Conservation (phyloP, 2,113 vertebrate genomes). For the Ctenomys sociabilis region DNA sequence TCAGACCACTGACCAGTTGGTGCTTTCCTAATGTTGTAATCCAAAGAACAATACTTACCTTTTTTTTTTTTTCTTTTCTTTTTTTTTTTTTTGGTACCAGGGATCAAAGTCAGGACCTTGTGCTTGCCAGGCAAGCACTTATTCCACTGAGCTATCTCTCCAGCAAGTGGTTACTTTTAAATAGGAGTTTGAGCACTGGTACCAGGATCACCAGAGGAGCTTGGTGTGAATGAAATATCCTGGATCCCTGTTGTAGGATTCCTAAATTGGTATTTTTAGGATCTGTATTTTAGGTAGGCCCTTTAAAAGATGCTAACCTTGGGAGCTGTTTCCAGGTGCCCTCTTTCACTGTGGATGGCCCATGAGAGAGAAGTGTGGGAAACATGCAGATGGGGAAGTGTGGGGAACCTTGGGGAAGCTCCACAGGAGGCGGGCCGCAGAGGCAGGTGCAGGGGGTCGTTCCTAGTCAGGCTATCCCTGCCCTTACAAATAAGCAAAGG, state of each 20-base stretch:
- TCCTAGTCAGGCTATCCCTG: background rate
- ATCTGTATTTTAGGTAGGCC: background rate
- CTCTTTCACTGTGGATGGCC: background rate
- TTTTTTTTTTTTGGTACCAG: too few species aligned
- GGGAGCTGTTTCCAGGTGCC: background rate
- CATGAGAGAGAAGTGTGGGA: background rate
- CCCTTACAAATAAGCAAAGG: background rate
- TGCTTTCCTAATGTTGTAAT: background rate
- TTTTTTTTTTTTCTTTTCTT: too few species aligned
- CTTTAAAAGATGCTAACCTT: background rate
- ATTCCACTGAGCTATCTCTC: too few species aligned
- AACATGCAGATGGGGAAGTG: too few species aligned
- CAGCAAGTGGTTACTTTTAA: background rate
- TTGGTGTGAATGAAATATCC: background rate
- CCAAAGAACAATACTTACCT: background rate
- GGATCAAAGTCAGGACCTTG: too few species aligned
- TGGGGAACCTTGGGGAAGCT: background rate
- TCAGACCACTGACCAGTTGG: background rate
- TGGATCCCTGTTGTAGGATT: background rate
- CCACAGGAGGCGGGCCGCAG: background rate
- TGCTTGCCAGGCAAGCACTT: too few species aligned
- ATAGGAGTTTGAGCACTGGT: background rate
- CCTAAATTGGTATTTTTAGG: background rate
- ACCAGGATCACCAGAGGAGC: background rate
- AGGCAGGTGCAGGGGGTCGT: background rate